These are phyloP conservation scores for Habrosyne pyritoides DNA, from an alignment of 2,888 invertebrate species.

Conservation along the genomic window DNA sequence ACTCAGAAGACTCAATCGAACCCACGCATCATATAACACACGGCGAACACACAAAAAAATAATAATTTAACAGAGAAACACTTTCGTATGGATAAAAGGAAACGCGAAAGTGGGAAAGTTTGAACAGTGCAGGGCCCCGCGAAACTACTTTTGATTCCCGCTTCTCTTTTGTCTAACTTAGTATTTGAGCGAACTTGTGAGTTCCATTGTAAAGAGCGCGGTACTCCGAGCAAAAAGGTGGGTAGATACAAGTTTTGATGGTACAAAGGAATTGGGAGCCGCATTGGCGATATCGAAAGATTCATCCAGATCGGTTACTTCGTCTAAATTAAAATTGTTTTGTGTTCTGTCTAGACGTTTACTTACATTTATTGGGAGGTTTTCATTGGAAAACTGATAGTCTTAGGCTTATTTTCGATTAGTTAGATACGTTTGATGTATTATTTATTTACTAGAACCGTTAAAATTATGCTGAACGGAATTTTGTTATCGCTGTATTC, in stretches of 20 bases:
- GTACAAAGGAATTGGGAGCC: conserved; percentile 38
- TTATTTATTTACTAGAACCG: neutral
- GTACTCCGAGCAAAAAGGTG: conserved; percentile 34
- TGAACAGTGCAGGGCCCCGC: conserved; percentile 67
- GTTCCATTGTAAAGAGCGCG: conserved; percentile 53
- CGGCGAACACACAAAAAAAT: conserved; percentile 56
- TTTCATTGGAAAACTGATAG: neutral
- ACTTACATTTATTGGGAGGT: conserved; percentile 28
- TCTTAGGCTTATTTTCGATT: neutral
- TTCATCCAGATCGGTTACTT: conserved; percentile 42
- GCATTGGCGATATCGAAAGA: conserved; percentile 31
- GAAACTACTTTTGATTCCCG: conserved; percentile 71
- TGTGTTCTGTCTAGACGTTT: conserved; percentile 43
- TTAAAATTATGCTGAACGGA: neutral
- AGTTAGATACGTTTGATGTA: neutral
- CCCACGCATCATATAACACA: conserved; percentile 65
- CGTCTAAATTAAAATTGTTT: conserved; percentile 57
- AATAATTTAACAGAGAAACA: conserved; percentile 77
- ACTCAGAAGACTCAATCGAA: conserved; percentile 46
- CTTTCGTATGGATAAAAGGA: conserved; percentile 75
- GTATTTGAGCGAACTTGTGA: conserved; percentile 67
- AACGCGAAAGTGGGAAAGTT: conserved; percentile 78
- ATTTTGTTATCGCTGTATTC: neutral
- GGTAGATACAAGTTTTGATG: conserved; percentile 55
- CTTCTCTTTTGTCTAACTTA: conserved; percentile 78